phyloP scores from a whole-genome alignment of 1,140 invertebrate species.

The Sycophaga agraensis region DNA sequence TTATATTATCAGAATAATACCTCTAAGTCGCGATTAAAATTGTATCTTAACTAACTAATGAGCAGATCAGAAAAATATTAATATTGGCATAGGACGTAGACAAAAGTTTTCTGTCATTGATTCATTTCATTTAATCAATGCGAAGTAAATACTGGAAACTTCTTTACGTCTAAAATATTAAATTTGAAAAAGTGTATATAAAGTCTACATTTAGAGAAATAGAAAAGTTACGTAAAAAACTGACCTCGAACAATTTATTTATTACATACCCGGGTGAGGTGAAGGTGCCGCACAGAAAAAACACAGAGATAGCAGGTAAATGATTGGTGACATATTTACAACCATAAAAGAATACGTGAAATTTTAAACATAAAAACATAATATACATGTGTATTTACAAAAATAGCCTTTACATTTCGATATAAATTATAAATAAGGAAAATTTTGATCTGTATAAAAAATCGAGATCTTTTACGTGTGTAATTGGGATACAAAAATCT shows the following conservation, averaged over 20 bases:
- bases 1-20: slow-evolving; percentile 1
- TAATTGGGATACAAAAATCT: neutral
- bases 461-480: neutral
- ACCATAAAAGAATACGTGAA: neutral
- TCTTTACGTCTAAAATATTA: slow-evolving; percentile 5
- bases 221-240: slow-evolving; percentile 58
- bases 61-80: slow-evolving; percentile 6
- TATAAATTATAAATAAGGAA: slow-evolving; percentile 14
- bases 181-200: slow-evolving; percentile 12
- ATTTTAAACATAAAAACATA: neutral
- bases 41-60: slow-evolving; percentile 3
- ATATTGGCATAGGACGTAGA: neutral
- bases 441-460: neutral
- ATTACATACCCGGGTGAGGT: slow-evolving; percentile 16
- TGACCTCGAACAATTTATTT: slow-evolving; percentile 45
- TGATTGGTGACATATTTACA: slow-evolving; percentile 34
- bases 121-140: slow-evolving; percentile 7
- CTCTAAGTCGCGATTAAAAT: slow-evolving; percentile 1
- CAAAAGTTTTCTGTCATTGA: slow-evolving; percentile 5
- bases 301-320: slow-evolving; percentile 47
- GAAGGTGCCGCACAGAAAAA: slow-evolving; percentile 37
- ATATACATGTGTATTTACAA: slow-evolving; percentile 27
- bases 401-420: slow-evolving; percentile 4
- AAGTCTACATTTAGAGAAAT: slow-evolving; percentile 47
- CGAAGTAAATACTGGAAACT: neutral